Percentiles rank a stretch among this genome's conserved stretches.
Conservation (phyloP, 2,113 vertebrate species). For the Arvicanthis niloticus region DNA sequence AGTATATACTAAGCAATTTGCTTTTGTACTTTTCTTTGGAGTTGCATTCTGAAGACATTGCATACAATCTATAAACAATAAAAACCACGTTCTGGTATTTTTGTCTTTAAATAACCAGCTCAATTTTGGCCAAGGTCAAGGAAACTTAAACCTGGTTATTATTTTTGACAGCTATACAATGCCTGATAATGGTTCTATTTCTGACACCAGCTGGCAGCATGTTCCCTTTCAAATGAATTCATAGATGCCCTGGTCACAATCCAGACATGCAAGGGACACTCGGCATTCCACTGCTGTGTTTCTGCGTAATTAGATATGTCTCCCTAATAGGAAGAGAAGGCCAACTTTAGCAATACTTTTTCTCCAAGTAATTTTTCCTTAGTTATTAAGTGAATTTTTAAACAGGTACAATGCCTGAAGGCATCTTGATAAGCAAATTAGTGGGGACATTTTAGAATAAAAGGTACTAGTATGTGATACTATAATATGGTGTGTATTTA, state of each 20-base stretch:
- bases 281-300: slow-evolving; percentile 59
- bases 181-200: slow-evolving; percentile 45
- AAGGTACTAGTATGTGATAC: not conserved
- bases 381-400: slow-evolving; percentile 18
- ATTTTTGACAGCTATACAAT: slow-evolving; percentile 69
- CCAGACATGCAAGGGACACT: slow-evolving; percentile 41
- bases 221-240: slow-evolving; percentile 52
- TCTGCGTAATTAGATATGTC: slow-evolving; percentile 68
- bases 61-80: not conserved
- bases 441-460: not conserved
- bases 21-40: not conserved
- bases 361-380: not conserved
- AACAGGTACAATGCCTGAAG: not conserved
- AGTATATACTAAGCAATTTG: not conserved
- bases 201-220: slow-evolving; percentile 56
- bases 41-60: not conserved
- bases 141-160: slow-evolving; percentile 63
- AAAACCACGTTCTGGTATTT: not conserved
- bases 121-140: slow-evolving; percentile 47
- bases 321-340: slow-evolving; percentile 38
- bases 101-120: slow-evolving; percentile 50
- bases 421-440: not conserved
- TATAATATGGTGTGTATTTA: not conserved
- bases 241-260: slow-evolving; percentile 25
- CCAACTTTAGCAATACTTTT: not conserved